Base-by-base conservation (phyloP, 2,888 invertebrate genomes). In the Philereme transversata region DNA sequence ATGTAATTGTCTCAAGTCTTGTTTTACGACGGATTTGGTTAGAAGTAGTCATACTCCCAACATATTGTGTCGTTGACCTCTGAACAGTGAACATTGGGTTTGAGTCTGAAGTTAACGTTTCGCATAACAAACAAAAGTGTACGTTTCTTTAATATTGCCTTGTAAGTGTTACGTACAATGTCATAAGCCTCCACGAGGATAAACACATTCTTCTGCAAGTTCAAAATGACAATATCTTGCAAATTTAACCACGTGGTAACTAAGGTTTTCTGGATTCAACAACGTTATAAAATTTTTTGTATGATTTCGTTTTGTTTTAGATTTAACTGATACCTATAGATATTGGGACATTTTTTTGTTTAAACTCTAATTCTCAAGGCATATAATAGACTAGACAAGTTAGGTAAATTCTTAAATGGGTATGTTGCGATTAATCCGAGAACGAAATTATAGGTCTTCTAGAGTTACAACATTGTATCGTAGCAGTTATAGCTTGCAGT, bases 61-160 rank as follows among this genome's bases (percentile, higher is more conserved):
- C 67, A 63, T 71, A 70, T 71, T 74, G 82, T 86, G 88, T 87
- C 88, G 81, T 79, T 83, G 88, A 88, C 86, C 86, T 73, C 72
- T 60, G 64, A 63, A 67, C 80, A 75, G 65, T 81, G 83, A 79
- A 75, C 82, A 79, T 80, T 81, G 79, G 78, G 77, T 76, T 74
- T 74, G 71, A 71, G 72, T 73, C 79, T 79, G 80, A 77, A 80
- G 77, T 79, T 76, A 71, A 69, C 75, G 81, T 76, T 77, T 75
- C 76, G 87, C 85, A 87, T 89, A 85, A 82, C 76, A 81, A 84
- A 78, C 70, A 74, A 79, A 76, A 68, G 67, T 62, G 69, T 57
- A 63, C 67, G 63, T 65, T 69, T 67, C 0, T 40, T 7, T 45
- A 48, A 47, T 48, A 49, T 51, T 56, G 51, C 51, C 57, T 60